Conservation (phyloP, 1,140 invertebrate genomes). For the Apis cerana region DNA sequence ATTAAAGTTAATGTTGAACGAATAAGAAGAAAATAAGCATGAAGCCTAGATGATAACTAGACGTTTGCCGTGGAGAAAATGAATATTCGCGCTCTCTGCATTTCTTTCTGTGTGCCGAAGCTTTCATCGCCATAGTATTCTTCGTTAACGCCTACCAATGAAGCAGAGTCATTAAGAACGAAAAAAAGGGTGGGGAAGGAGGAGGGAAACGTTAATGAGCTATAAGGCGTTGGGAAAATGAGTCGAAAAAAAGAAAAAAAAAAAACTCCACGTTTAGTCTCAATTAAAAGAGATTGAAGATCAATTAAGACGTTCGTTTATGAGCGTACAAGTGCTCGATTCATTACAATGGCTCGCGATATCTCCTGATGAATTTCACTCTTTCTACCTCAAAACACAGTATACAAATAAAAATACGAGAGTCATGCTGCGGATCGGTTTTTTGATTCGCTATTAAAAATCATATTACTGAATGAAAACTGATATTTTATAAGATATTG, state of each 20-base stretch:
- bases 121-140: conserved; percentile 45
- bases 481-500: background rate
- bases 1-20: conserved; percentile 41
- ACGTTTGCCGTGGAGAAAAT: conserved; percentile 25
- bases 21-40: conserved; percentile 37
- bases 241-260: background rate
- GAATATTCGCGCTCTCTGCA: conserved; percentile 2
- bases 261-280: conserved; percentile 3
- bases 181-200: background rate
- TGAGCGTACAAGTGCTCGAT: background rate
- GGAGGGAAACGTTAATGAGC: conserved; percentile 21
- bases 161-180: conserved; percentile 41
- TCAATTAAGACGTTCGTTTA: conserved; percentile 13
- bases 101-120: conserved; percentile 27
- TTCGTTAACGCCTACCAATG: conserved; percentile 42
- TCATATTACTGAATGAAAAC: background rate
- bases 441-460: background rate
- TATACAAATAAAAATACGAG: background rate
- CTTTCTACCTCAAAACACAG: conserved; percentile 36
- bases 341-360: background rate
- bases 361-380: conserved; percentile 20
- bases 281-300: conserved; percentile 19
- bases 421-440: conserved; percentile 14
- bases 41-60: conserved; percentile 53
- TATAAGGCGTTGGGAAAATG: conserved; percentile 12